Percentiles rank a stretch among this genome's conserved stretches.
phyloP scores from a whole-genome alignment of 2,797 vertebrate species.

The Xyrichtys novacula region DNA sequence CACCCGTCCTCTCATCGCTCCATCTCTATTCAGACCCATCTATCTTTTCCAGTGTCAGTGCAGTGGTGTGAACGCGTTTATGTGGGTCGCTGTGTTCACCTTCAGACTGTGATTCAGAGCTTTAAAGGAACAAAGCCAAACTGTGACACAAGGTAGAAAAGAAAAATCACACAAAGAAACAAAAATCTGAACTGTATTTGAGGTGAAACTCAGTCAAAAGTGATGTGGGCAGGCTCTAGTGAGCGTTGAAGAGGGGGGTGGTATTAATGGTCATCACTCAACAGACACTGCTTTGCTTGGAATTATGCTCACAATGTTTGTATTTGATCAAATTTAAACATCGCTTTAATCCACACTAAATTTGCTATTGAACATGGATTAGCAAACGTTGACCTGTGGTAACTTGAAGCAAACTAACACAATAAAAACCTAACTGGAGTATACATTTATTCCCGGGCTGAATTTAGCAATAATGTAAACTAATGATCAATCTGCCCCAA shows the following conservation, averaged over 20 bases:
- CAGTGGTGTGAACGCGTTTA: slow-evolving; percentile 51
- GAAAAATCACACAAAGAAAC: slow-evolving; percentile 23
- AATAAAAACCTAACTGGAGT: too few species aligned
- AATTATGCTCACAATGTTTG: slow-evolving; percentile 10
- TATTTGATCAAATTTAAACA: slow-evolving; percentile 57
- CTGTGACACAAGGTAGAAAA: slow-evolving; percentile 40
- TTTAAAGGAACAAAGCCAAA: slow-evolving; percentile 61
- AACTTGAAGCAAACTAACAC: too few species aligned
- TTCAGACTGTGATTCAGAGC: slow-evolving; percentile 65
- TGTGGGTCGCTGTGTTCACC: slow-evolving; percentile 66
- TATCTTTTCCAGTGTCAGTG: slow-evolving; percentile 51
- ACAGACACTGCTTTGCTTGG: slow-evolving; percentile 14
- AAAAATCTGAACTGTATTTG: slow-evolving; percentile 29
- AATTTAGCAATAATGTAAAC: too few species aligned
- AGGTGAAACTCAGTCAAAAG: slow-evolving; percentile 41
- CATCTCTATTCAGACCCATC: slow-evolving; percentile 66
- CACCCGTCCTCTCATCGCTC: slow-evolving; percentile 65
- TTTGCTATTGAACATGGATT: slow-evolving; percentile 20
- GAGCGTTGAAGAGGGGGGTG: slow-evolving; percentile 5
- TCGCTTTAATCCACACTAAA: too few species aligned
- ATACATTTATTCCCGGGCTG: too few species aligned
- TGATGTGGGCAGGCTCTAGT: slow-evolving; percentile 10
- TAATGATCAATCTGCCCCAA: too few species aligned
- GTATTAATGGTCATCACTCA: slow-evolving; percentile 21
- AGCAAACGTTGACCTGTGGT: not conserved